Percentiles rank a stretch among this genome's conserved stretches.
Evolutionary conservation across 2,113 vertebrate genomes (phyloP).

Genomic region (Phocoena sinus): DNA sequence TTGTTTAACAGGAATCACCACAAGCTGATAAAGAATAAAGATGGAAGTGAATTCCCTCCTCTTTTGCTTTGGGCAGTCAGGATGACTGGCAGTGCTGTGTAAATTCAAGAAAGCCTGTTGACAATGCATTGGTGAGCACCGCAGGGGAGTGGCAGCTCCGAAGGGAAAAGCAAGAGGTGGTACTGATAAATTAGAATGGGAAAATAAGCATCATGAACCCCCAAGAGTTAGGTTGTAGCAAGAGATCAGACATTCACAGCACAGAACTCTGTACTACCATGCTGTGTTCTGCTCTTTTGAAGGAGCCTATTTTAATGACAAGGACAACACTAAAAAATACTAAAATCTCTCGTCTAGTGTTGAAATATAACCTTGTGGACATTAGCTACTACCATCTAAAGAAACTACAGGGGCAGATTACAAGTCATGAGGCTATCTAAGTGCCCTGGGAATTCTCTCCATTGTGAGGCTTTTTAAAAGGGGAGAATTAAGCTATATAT

Average conservation of each 20-base stretch:
- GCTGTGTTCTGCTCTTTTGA: constrained; percentile 27
- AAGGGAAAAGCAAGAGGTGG: neutral
- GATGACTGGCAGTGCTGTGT: neutral
- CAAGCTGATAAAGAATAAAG: neutral
- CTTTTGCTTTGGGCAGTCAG: neutral
- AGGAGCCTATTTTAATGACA: constrained; percentile 31
- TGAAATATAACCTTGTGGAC: neutral
- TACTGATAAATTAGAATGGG: neutral
- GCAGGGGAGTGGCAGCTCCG: neutral
- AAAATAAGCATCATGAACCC: neutral
- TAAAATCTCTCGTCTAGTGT: neutral
- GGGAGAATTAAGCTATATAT: neutral
- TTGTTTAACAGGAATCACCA: neutral
- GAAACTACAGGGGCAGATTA: neutral
- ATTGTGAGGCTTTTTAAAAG: neutral
- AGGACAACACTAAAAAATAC: neutral
- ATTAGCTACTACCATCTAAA: neutral
- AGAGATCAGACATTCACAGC: neutral
- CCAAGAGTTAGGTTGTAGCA: neutral
- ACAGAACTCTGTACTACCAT: neutral
- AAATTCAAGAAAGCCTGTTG: neutral
- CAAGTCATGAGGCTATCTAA: neutral
- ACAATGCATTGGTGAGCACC: neutral
- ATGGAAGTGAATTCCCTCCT: neutral
- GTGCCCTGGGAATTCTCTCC: neutral